A percentile compares a stretch with the other conserved stretches of the same genome.
Evolutionary conservation across 2,888 invertebrate species (phyloP).

Genomic region (Margaritifera margaritifera): DNA sequence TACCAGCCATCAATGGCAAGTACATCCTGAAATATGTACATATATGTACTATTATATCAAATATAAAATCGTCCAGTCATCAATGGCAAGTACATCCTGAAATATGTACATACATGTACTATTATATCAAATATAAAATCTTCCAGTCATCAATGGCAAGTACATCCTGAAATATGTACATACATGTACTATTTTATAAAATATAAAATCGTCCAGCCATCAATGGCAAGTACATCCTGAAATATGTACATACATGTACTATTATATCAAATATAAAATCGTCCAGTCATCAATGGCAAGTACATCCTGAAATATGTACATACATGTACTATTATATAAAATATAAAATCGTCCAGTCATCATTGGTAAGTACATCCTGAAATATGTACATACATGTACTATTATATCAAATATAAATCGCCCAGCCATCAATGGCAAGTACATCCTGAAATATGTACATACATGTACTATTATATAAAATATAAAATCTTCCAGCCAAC

Average conservation of each 20-base stretch:
- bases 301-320: conserved; percentile 44
- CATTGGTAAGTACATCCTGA: conserved; percentile 56
- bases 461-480: too few species aligned
- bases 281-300: conserved; percentile 61
- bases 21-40: conserved; percentile 44
- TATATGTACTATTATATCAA: too few species aligned
- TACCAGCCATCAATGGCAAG: conserved; percentile 61
- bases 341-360: too few species aligned
- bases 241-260: conserved; percentile 13
- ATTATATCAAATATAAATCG: too few species aligned
- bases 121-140: too few species aligned
- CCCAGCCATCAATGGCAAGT: conserved; percentile 62
- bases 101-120: conserved; percentile 13
- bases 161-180: conserved; percentile 44
- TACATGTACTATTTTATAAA: too few species aligned
- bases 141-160: conserved; percentile 61
- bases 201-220: too few species aligned
- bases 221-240: conserved; percentile 56
- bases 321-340: too few species aligned
- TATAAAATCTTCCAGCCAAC: conserved; percentile 64
- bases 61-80: too few species aligned
- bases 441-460: conserved; percentile 44
- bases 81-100: conserved; percentile 56
- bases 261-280: too few species aligned
- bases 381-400: conserved; percentile 13